Base-by-base conservation (phyloP, 2,113 vertebrate species). In the Protobothrops mucrosquamatus region DNA sequence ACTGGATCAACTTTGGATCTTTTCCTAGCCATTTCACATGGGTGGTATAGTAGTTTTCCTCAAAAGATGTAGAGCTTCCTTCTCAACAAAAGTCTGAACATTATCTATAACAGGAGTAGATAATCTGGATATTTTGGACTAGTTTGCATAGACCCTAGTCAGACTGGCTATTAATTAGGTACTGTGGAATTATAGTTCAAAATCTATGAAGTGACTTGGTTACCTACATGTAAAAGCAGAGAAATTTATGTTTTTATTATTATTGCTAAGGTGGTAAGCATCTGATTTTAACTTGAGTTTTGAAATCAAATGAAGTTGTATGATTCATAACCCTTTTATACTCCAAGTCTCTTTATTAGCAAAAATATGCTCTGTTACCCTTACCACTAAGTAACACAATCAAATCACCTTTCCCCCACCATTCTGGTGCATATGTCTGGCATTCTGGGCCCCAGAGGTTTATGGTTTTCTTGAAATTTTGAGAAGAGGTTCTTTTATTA, bases 1-100 rank as follows among this genome's bases (percentile, higher is more conserved):
- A 18, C 93, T 96, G 95, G 97, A 96, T 94, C 94, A 93, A 87
- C 93, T 57, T 56, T 94, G 93, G 94, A 93, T 96, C 94, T 96
- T 93, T 89, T 91, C 61, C 96, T 95, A 94, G 93, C 92, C 89
- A 91, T 92, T 89, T 92, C 94, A 2, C 91, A 29, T 87, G 29
- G 14, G 56, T 74, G 59, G 12, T 56, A n/a, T 4, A 69, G 64
- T 18, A 46, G 39, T 54, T 39, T 85, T 46, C 8, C 43, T 29
- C 2, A 23, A 86, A 34, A 54, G 2, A 85, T 91, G 34, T 48
- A 46, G 85, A 59, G n/a, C n/a, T 90, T 18, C 4, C 18, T 23
- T 85, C 20, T 20, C 34, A 81, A 22, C 15, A 81, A 81, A 43
- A 81, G 18, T 43, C 18, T 81, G 34, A 81, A 43, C 7, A 43